A percentile compares a stretch with the other conserved stretches of the same genome.
These are phyloP conservation scores for Patella pellucida DNA, from an alignment of 2,888 invertebrate species.

Conservation along the genomic window DNA sequence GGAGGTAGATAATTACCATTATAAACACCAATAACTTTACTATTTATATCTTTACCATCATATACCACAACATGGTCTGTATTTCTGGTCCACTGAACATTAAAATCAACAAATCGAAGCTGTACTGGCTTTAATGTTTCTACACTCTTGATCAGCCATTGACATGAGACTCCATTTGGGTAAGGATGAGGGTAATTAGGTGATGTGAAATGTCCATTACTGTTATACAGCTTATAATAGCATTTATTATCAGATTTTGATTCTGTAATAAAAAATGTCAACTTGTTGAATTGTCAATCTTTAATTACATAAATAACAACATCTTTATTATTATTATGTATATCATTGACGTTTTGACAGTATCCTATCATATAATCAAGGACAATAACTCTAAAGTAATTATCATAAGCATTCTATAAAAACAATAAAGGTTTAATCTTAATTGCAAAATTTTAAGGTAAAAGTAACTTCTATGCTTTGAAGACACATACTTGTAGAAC, in stretches of 20 bases:
- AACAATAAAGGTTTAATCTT: too few species aligned
- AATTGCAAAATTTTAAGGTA: too few species aligned
- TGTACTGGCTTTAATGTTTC: conserved; percentile 37
- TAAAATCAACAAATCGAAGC: conserved; percentile 40
- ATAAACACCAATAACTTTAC: conserved; percentile 41
- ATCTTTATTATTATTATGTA: too few species aligned
- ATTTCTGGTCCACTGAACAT: conserved; percentile 32
- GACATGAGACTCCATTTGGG: conserved; percentile 43
- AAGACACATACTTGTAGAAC: too few species aligned
- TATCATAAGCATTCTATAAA: too few species aligned
- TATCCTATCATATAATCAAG: too few species aligned
- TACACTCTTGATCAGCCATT: conserved; percentile 46
- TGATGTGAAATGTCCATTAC: conserved; percentile 43
- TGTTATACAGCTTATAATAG: conserved; percentile 33
- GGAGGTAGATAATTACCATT: conserved; percentile 41
- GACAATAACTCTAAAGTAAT: too few species aligned
- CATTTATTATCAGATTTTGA: conserved; percentile 24
- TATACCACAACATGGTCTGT: conserved; percentile 50
- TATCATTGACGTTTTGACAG: too few species aligned
- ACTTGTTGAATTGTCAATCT: too few species aligned
- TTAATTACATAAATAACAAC: too few species aligned
- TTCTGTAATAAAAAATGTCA: too few species aligned
- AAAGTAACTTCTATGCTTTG: too few species aligned
- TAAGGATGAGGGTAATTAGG: conserved; percentile 46
- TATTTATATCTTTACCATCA: conserved; percentile 43